Evolutionary conservation across 2,888 invertebrate genomes (phyloP).

Genomic region (Phalangium opilio): DNA sequence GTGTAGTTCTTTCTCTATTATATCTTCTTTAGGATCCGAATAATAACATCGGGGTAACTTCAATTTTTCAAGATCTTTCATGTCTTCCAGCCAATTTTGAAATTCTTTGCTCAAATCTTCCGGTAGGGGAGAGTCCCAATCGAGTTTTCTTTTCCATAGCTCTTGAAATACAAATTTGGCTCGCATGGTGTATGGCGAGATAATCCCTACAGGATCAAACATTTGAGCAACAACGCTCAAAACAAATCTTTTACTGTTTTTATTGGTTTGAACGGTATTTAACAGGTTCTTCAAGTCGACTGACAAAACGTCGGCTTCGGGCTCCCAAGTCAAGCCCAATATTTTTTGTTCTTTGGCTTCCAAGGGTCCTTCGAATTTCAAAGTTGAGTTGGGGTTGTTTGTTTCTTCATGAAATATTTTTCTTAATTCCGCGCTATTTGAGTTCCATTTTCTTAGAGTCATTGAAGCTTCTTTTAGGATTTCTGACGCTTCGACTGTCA

Average conservation of each 20-base stretch:
- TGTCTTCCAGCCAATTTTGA: too few species aligned
- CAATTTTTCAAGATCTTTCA: too few species aligned
- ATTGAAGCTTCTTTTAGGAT: neutral
- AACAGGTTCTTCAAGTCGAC: too few species aligned
- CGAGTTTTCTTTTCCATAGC: neutral
- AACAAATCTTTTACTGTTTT: neutral
- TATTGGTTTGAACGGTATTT: too few species aligned
- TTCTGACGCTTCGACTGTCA: neutral
- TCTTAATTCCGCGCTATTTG: neutral
- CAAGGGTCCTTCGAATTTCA: neutral
- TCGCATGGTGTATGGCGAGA: neutral
- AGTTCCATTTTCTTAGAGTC: neutral
- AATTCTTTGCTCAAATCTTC: too few species aligned
- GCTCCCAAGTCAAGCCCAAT: too few species aligned
- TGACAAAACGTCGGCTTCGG: too few species aligned
- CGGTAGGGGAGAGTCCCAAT: neutral
- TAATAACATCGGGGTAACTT: too few species aligned
- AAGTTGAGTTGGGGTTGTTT: neutral
- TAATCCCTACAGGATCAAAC: neutral
- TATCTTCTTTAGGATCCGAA: too few species aligned
- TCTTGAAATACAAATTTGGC: neutral
- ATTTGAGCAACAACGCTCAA: neutral
- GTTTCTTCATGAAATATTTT: neutral
- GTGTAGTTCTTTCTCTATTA: too few species aligned
- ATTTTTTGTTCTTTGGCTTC: neutral